A percentile compares a stretch with the other conserved stretches of the same genome.
Conservation (phyloP, 2,113 vertebrate genomes). For the Podarcis raffonei region DNA sequence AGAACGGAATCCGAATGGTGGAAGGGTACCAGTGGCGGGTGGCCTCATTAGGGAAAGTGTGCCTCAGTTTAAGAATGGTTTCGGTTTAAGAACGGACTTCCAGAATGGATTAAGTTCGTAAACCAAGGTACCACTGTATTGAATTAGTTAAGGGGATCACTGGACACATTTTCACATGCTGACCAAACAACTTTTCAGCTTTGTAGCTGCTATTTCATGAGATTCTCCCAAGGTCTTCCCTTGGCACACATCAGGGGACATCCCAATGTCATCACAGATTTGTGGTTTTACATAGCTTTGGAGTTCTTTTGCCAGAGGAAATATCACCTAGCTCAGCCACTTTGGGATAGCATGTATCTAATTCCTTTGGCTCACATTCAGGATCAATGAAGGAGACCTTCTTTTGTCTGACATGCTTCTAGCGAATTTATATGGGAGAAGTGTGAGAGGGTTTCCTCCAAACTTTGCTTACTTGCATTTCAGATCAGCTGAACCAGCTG, state of each 20-base stretch:
- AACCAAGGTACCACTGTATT: neutral
- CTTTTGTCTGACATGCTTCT: slow-evolving; percentile 17
- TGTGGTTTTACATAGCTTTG: neutral
- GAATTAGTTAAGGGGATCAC: neutral
- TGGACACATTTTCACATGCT: neutral
- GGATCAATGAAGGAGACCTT: slow-evolving; percentile 14
- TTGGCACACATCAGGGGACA: neutral
- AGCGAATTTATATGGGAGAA: neutral
- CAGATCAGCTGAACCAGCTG: neutral
- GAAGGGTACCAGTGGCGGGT: too few relatives aligned
- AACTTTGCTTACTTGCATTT: neutral
- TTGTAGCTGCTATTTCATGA: slow-evolving; percentile 10
- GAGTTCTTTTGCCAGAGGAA: neutral
- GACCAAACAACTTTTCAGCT: neutral
- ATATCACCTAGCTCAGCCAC: neutral
- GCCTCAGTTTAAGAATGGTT: too few relatives aligned
- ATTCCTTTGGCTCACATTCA: slow-evolving; percentile 1
- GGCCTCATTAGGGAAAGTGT: too few relatives aligned
- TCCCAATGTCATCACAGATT: neutral
- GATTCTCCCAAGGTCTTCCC: slow-evolving; percentile 22
- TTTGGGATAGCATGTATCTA: slow-evolving; percentile 24
- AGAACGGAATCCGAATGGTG: too few relatives aligned
- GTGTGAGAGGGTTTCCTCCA: slow-evolving; percentile 5
- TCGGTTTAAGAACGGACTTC: too few relatives aligned
- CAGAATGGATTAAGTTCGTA: too few relatives aligned